Evolutionary conservation across 2,797 vertebrate genomes (phyloP).

Genomic region (Clarias laeviceps): DNA sequence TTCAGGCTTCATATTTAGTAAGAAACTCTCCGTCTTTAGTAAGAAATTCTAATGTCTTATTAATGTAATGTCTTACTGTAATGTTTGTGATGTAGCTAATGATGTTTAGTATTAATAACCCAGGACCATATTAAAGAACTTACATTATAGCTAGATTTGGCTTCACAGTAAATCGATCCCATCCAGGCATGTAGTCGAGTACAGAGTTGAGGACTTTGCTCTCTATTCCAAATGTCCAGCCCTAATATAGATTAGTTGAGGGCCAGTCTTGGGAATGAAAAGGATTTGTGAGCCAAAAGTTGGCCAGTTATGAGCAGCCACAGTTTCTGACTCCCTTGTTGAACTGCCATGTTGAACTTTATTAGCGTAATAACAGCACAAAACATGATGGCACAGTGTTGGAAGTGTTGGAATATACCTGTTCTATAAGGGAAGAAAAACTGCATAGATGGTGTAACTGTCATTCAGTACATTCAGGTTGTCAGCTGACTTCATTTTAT

Average conservation of each 20-base stretch:
- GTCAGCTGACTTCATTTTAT: no score
- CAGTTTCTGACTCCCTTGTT: neutral
- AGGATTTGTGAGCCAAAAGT: neutral
- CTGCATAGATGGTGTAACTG: no score
- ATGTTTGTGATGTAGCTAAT: neutral
- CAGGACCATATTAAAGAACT: neutral
- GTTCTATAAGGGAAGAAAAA: no score
- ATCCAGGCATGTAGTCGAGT: neutral
- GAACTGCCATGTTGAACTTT: no score
- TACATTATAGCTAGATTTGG: neutral
- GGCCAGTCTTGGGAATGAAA: neutral
- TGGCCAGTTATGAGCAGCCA: neutral
- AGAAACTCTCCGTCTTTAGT: slow-evolving; percentile 8
- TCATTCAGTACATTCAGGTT: no score
- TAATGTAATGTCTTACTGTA: neutral
- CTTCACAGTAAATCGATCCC: no score
- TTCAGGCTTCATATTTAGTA: slow-evolving; percentile 70
- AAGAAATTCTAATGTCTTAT: neutral
- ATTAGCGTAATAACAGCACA: no score
- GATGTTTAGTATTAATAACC: neutral
- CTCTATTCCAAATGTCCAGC: neutral
- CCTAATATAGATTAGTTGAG: neutral
- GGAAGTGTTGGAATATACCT: no score
- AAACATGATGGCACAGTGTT: no score
- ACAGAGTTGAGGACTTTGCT: neutral